Percentiles rank a stretch among this genome's conserved stretches.
Evolutionary conservation across 2,113 vertebrate species (phyloP).

Genomic region (Lophochroa leadbeateri): DNA sequence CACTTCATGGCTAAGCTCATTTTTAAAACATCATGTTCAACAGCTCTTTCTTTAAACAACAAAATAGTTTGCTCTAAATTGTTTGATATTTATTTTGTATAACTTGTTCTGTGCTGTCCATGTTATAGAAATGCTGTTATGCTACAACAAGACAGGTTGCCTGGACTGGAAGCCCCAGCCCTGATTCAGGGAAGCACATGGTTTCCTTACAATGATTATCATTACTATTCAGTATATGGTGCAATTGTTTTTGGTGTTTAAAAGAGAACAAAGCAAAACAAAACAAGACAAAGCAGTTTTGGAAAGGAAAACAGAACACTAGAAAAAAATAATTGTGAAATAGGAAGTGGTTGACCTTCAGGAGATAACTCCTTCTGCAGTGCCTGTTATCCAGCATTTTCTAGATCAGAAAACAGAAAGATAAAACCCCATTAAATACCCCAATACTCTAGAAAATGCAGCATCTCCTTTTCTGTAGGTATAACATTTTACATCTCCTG

Average conservation of each 20-base stretch:
- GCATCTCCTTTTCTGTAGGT: not conserved
- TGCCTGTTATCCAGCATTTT: not conserved
- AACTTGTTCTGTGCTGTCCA: not conserved
- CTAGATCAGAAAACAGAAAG: not conserved
- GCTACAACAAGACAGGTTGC: constrained; percentile 26
- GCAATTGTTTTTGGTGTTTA: constrained; percentile 49
- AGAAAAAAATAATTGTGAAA: not conserved
- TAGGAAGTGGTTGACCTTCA: constrained; percentile 54
- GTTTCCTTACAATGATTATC: constrained; percentile 29
- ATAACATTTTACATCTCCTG: not conserved
- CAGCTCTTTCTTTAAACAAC: constrained; percentile 4
- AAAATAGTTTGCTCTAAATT: not conserved
- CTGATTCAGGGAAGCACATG: constrained; percentile 52
- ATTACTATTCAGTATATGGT: constrained; percentile 29
- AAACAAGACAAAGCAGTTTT: constrained; percentile 18
- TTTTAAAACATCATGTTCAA: not conserved
- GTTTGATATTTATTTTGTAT: not conserved
- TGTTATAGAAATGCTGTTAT: not conserved
- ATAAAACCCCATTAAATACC: not conserved
- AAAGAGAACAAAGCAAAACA: constrained; percentile 29
- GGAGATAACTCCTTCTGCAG: constrained; percentile 16
- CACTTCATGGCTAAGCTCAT: not conserved
- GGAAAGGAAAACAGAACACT: constrained; percentile 24
- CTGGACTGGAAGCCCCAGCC: constrained; percentile 11
- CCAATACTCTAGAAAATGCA: not conserved